A percentile compares a stretch with the other conserved stretches of the same genome.
phyloP scores from a whole-genome alignment of 2,888 invertebrate genomes.

The Epistrophe eligans region DNA sequence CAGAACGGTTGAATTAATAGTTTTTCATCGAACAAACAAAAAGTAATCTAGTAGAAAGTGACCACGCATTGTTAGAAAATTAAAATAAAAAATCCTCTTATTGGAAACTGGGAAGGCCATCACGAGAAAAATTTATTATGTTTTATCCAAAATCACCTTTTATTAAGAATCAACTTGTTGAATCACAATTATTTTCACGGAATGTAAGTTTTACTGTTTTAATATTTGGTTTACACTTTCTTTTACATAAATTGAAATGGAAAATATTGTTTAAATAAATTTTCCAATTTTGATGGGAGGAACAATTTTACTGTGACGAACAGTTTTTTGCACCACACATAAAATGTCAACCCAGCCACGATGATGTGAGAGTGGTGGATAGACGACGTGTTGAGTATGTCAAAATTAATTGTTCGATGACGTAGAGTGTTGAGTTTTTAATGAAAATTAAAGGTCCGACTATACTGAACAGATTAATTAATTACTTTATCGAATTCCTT shows the following conservation, averaged over 20 bases:
- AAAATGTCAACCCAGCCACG: slow-evolving; percentile 70
- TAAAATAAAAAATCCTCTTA: slow-evolving; percentile 45
- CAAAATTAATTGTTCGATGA: slow-evolving; percentile 68
- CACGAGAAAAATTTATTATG: slow-evolving; percentile 77
- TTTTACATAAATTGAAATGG: slow-evolving; percentile 50
- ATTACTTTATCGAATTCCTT: too few relatives aligned
- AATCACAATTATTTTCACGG: slow-evolving; percentile 81
- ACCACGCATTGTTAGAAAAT: slow-evolving; percentile 43
- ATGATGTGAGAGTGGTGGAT: slow-evolving; percentile 71
- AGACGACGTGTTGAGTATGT: slow-evolving; percentile 77
- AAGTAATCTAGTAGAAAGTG: not conserved
- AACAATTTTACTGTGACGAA: slow-evolving; percentile 65
- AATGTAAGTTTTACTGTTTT: slow-evolving; percentile 80
- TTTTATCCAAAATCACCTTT: slow-evolving; percentile 83
- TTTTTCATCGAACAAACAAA: slow-evolving; percentile 1
- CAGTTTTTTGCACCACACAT: slow-evolving; percentile 60
- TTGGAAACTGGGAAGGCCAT: slow-evolving; percentile 14
- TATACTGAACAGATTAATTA: too few relatives aligned
- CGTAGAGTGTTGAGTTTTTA: slow-evolving; percentile 53
- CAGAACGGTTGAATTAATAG: not conserved
- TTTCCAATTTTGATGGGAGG: slow-evolving; percentile 49
- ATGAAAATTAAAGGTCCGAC: too few relatives aligned
- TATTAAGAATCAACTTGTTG: slow-evolving; percentile 80
- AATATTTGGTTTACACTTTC: slow-evolving; percentile 29
- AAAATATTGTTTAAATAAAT: slow-evolving; percentile 52